Evolutionary conservation across 1,140 invertebrate species (phyloP), one percentile per base, ranked within the genome.

Genomic region (Lepidotrigona ventralis): DNA sequence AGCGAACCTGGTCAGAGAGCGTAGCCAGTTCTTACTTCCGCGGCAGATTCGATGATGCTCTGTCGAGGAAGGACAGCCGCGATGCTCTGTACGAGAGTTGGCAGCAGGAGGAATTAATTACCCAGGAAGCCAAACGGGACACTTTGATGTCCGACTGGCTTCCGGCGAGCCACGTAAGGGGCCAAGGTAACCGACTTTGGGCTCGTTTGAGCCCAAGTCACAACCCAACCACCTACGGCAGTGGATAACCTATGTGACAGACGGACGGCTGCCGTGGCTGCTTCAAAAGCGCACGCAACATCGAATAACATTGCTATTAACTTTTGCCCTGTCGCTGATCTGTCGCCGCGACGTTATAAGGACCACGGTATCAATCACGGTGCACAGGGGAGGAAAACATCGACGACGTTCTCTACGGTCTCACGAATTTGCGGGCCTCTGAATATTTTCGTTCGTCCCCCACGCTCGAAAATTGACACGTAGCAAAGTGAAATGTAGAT

Each of bases 121-220:
- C 60, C 83, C 80, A 83, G 85, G 89, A 91, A 91, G 89, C 90
- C 91, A 90, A 78, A 79, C 78, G 72, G 68, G 70, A 73, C 70
- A 86, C 91, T 92, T 92, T 92, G 87, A 92, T 91, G 89, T 92
- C 87, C 85, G 79, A 84, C 85, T 76, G 90, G 90, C 90, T 92
- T 92, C 90, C 90, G 81, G 77, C 83, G 78, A 74, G 78, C 77
- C 85, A 86, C 83, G 83, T 90, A 91, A 91, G 6, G 88, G 86
- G 91, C 84, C 87, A 88, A 90, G 85, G 82, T 91, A 90, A 91
- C 91, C 88, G 87, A 90, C 85, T 90, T 89, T 91, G 86, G n/a
- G n/a, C 86, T 86, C 87, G 76, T 88, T 85, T 71, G 78, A 88
- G 79, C 83, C 70, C 79, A 81, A 83, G 78, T 87, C 77, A 70